Base-by-base conservation (phyloP, 92 coral and sea anemone species). In the Parazoanthus atlanticus region DNA sequence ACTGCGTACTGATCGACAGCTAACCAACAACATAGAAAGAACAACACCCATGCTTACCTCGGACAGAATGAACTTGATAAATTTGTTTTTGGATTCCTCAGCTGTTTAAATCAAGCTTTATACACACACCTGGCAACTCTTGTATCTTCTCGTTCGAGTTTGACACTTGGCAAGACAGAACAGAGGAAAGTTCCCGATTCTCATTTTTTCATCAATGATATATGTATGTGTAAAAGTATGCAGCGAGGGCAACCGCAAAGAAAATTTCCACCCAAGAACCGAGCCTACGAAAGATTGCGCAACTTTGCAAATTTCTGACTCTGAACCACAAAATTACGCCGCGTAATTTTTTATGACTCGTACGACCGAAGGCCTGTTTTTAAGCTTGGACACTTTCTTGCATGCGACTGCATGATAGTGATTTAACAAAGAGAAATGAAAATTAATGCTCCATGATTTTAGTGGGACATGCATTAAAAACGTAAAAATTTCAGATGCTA, bases 1-100 rank as follows among this genome's bases (percentile, higher is more conserved):
- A 65, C 71, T 3, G 71, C 71, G 71, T 61, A n/a, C n/a, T 36
- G 71, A 65, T 65, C 71, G 71, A 65, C 71, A 65, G 71, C 49
- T 43, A 8, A 43, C 49, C 2, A 36, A 36, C 38, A 36, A 36
- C 38, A 36, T 36, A 36, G 38, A 61, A 61, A 61, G 69, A 61
- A 61, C 69, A 61, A 61, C 69, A 61, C 8, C 69, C 69, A 61
- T 61, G 69, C 69, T 61, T 61, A 61, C 69, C 69, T 61, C 69
- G 8, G 69, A 61, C 69, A 61, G 69, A 61, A 12, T 61, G 69
- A 61, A 61, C 69, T 61, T 61, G 69, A 61, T 61, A 61, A 61
- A 61, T 61, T 61, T 61, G 69, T 12, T 61, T 61, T 61, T 61
- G 69, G 69, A 61, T 61, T 61, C 69, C 69, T 61, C 69, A n/a